phyloP scores from a whole-genome alignment of 2,113 vertebrate genomes.

The cattle (Bos taurus) region ARS-UCD2.0 NC_037334.1:19501501-19502000 shows the following conservation, averaged over 20 bases:
- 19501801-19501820: neutral
- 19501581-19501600: neutral
- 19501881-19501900: neutral
- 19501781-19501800: neutral
- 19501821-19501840: neutral
- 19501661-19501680: neutral
- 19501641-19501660: neutral
- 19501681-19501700: neutral
- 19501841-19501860: neutral
- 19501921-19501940: neutral
- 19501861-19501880: constrained; percentile 50
- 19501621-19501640: accelerated
- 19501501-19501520: neutral
- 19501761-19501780: constrained; percentile 12
- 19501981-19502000: neutral
- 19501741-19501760: neutral
- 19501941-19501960: neutral
- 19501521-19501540: neutral
- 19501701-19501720: neutral
- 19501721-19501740: neutral
- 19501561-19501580: neutral
- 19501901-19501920: neutral
- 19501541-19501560: neutral
- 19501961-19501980: neutral
- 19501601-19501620: neutral